Conservation (phyloP, 1,140 invertebrate genomes). For the Neodiprion lecontei region DNA sequence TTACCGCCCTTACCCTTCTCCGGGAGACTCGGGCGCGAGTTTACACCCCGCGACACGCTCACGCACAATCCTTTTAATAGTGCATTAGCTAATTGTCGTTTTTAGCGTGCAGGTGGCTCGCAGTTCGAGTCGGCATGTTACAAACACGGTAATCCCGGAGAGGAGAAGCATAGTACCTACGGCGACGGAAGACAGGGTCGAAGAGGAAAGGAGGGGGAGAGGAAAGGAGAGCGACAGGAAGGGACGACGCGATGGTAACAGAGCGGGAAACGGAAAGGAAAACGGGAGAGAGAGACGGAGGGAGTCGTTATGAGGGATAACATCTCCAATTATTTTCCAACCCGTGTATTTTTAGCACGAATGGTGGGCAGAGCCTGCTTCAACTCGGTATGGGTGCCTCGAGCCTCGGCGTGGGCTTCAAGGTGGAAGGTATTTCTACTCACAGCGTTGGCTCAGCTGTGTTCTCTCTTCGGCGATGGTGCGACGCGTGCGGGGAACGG, state of each 20-base stretch:
- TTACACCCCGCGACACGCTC: neutral
- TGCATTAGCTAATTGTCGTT: neutral
- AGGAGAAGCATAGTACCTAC: neutral
- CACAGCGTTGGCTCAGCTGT: slow-evolving; percentile 58
- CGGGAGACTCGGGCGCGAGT: neutral
- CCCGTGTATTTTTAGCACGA: slow-evolving; percentile 2
- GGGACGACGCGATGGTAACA: slow-evolving; percentile 22
- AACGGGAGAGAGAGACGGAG: slow-evolving; percentile 21
- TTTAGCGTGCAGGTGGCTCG: too few species aligned
- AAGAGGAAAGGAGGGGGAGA: slow-evolving; percentile 16
- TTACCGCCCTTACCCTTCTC: too few species aligned
- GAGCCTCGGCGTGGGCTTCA: slow-evolving; percentile 15
- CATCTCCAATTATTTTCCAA: slow-evolving; percentile 34
- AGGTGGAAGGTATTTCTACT: slow-evolving; percentile 47
- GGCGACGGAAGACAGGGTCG: neutral
- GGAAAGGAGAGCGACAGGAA: slow-evolving; percentile 19
- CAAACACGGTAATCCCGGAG: slow-evolving; percentile 7
- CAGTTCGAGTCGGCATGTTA: neutral
- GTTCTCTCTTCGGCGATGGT: slow-evolving; percentile 53
- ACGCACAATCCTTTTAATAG: slow-evolving; percentile 7
- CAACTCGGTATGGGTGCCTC: slow-evolving; percentile 16
- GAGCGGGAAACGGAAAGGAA: slow-evolving; percentile 4
- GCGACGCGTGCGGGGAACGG: slow-evolving; percentile 37
- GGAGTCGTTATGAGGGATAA: slow-evolving; percentile 24
- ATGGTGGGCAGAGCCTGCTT: slow-evolving; percentile 17